A percentile compares a stretch with the other conserved stretches of the same genome.
Evolutionary conservation across 1,140 invertebrate species (phyloP).

Genomic region (Teleogryllus occipitalis): DNA sequence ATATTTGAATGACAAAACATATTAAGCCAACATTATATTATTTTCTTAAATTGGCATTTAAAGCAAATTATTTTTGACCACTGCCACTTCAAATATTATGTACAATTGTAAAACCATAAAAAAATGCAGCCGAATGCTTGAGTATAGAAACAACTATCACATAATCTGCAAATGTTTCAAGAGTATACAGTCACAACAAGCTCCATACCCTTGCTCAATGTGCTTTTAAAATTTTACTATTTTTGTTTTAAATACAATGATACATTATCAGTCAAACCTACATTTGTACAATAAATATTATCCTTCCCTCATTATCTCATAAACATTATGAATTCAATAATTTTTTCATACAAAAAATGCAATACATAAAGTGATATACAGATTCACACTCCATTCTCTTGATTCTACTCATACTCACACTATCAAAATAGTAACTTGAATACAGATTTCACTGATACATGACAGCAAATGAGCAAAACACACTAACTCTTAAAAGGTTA

Average conservation of each 20-base stretch:
- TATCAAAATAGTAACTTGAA: constrained; percentile 10
- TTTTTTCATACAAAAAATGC: background rate
- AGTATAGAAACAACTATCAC: background rate
- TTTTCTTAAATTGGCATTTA: background rate
- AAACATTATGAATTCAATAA: background rate
- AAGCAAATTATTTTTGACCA: background rate
- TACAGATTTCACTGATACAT: constrained; percentile 3
- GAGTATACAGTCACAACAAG: background rate
- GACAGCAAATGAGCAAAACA: background rate
- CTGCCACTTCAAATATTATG: background rate
- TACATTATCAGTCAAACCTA: background rate
- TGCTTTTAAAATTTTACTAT: constrained; percentile 1
- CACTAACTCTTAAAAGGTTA: background rate
- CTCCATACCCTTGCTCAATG: background rate
- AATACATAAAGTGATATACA: background rate
- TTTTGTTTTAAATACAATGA: background rate
- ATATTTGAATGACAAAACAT: no score
- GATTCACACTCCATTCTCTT: background rate
- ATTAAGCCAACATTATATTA: background rate
- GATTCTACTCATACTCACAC: constrained; percentile 9
- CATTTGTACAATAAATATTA: background rate
- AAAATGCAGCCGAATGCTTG: background rate
- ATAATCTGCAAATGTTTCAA: background rate
- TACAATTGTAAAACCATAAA: background rate
- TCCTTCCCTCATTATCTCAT: background rate